Percentiles rank a stretch among this genome's conserved stretches.
These are phyloP conservation scores for Odontocolon sp. DNA, from an alignment of 2,888 invertebrate species.

Conservation along the genomic window DNA sequence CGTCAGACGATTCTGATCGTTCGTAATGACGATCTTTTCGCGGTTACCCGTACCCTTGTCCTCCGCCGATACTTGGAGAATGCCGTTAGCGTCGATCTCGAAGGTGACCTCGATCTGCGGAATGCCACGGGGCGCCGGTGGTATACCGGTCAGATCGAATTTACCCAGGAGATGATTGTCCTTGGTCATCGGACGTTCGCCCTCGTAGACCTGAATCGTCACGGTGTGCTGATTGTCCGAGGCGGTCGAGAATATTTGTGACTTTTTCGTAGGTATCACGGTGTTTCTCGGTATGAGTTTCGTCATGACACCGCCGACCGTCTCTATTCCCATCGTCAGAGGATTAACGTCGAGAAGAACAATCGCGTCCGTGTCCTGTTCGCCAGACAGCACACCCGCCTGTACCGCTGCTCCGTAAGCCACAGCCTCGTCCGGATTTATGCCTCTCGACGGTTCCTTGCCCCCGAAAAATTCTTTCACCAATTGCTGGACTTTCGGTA, in stretches of 20 bases:
- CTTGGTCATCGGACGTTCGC: conserved; percentile 99
- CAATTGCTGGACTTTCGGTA: conserved; percentile 97
- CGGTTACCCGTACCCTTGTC: conserved; percentile 99
- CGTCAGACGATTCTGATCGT: conserved; percentile 97
- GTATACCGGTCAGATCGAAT: conserved; percentile 98
- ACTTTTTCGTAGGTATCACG: conserved; percentile 99
- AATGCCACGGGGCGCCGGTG: conserved; percentile 96
- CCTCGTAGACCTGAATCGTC: conserved; percentile 98
- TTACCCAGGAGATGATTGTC: conserved; percentile 99
- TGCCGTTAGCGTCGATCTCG: conserved; percentile 97
- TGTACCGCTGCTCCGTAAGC: conserved; percentile 99
- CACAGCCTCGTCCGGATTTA: conserved; percentile 99
- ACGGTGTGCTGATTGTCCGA: conserved; percentile 99
- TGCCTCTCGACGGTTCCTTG: conserved; percentile 98
- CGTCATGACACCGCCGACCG: conserved; percentile 99
- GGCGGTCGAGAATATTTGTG: conserved; percentile 99
- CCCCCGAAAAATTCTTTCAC: conserved; percentile 98
- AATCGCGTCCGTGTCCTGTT: conserved; percentile 98
- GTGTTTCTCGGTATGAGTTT: conserved; percentile 99
- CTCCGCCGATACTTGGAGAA: conserved; percentile 97
- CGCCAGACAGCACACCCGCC: conserved; percentile 98
- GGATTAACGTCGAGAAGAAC: conserved; percentile 99
- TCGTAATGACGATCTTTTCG: conserved; percentile 99
- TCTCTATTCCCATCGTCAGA: conserved; percentile 99
- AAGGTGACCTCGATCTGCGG: conserved; percentile 98